phyloP scores from a whole-genome alignment of 2,113 vertebrate species.

The Opisthocomus hoazin region DNA sequence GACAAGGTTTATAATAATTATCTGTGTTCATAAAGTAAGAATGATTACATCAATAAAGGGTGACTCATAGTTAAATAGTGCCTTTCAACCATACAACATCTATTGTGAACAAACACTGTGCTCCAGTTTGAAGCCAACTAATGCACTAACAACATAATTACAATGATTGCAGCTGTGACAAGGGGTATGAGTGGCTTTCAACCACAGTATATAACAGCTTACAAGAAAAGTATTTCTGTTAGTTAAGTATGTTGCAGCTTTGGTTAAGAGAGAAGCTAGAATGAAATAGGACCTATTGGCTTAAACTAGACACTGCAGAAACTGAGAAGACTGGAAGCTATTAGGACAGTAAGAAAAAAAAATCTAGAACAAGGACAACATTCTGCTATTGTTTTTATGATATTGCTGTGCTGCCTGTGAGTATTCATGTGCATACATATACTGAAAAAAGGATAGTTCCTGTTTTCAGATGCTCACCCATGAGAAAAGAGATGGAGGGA shows the following conservation, averaged over 20 bases:
- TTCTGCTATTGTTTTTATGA: background rate
- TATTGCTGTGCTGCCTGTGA: background rate
- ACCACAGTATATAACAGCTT: background rate
- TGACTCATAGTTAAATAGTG: slow-evolving; percentile 62
- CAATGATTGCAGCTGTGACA: slow-evolving; percentile 28
- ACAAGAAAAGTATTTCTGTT: slow-evolving; percentile 10
- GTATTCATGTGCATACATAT: background rate
- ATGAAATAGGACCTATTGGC: background rate
- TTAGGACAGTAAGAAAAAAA: background rate
- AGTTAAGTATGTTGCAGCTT: background rate
- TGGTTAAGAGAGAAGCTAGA: background rate
- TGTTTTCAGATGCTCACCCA: background rate
- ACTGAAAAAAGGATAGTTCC: background rate
- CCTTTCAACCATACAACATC: slow-evolving; percentile 40
- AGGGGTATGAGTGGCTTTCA: slow-evolving; percentile 16
- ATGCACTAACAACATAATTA: slow-evolving; percentile 52
- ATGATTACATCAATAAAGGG: slow-evolving; percentile 57
- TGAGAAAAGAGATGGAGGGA: background rate
- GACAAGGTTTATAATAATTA: slow-evolving; percentile 56
- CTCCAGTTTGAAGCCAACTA: slow-evolving; percentile 45
- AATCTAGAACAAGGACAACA: background rate
- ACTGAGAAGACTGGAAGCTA: background rate
- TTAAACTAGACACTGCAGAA: background rate
- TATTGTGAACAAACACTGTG: slow-evolving; percentile 45
- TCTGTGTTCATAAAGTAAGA: slow-evolving; percentile 57